Base-by-base conservation (phyloP, 1,140 invertebrate genomes). In the Achroia grisella region DNA sequence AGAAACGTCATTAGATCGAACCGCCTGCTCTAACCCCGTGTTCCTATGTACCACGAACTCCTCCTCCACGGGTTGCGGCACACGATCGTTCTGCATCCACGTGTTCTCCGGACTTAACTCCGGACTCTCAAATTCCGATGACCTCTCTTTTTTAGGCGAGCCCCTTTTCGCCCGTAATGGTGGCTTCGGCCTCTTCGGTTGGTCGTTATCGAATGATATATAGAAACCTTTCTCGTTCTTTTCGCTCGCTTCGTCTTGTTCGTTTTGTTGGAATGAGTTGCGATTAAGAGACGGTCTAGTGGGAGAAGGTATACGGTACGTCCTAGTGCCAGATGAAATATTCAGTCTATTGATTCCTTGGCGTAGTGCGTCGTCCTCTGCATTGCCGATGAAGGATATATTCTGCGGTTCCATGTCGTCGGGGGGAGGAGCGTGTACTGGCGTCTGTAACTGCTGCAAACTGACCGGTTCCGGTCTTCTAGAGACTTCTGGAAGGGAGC, bases 331-430 rank as follows among this genome's bases (percentile, higher is more conserved):
- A 9, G 94, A 95, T 8, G 93, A 93, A 40, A 96, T 96, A 73
- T 95, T 92, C 43, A 95, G 84, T 47, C 90, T 87, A 58, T 91
- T 89, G 53, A 95, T 89, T 50, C 90, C 90, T 68, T 90, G 86
- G 8, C 86, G 72, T 2, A 90, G 70, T 8, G 90, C 89, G 58
- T 90, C 88, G 46, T 86, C 82, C 36, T 86, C 83, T 0, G 83
- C 86, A 71, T 91, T 91, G 76, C 94, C 94, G 58, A 96, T 96
- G 69, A 96, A 97, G 23, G 94, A 96, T 56, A 96, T 95, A 86
- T 93, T 95, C 79, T 97, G 95, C 6, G 95, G 95, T 65, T 95
- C 94, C 93, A 95, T 94, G 59, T 94, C 93, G 72, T 94, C 93
- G 33, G 58, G 92, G 81, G 49, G 92, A 90, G 46, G 90, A 87